phyloP scores from a whole-genome alignment of 2,888 invertebrate genomes.

The Stenodema calcarata region DNA sequence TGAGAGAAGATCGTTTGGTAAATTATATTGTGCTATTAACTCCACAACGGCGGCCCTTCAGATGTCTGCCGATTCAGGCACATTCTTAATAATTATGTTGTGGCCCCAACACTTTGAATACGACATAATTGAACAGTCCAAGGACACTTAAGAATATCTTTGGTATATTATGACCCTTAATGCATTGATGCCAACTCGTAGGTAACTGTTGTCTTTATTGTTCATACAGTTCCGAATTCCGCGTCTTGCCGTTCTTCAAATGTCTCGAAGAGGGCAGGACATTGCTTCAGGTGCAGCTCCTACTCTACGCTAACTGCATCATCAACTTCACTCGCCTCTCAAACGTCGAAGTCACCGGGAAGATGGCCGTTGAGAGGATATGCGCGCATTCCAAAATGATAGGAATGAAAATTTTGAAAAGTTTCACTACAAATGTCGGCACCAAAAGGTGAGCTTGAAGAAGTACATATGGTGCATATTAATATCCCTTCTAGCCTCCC shows the following conservation, averaged over 20 bases:
- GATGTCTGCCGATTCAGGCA: no score
- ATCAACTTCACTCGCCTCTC: constrained; percentile 31
- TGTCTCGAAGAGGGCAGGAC: background rate
- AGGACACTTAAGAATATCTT: no score
- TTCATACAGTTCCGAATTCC: constrained; percentile 34
- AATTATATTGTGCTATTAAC: no score
- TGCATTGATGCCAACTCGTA: no score
- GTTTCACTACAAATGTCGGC: constrained; percentile 29
- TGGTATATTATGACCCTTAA: no score
- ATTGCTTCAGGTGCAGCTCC: constrained; percentile 23
- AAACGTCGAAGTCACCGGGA: background rate
- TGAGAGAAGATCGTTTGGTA: no score
- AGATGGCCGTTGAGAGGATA: background rate
- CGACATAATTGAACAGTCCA: no score
- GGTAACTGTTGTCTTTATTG: background rate
- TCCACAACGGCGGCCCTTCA: no score
- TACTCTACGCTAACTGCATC: constrained; percentile 48
- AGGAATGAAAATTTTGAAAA: constrained; percentile 29
- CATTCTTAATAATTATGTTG: no score
- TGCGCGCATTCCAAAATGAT: constrained; percentile 27
- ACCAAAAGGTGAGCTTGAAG: constrained; percentile 1
- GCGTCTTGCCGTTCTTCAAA: constrained; percentile 25
- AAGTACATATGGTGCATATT: no score
- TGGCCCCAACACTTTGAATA: no score
- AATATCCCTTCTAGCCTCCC: no score